Percentiles rank a stretch among this genome's conserved stretches.
phyloP scores from a whole-genome alignment of 2,888 invertebrate genomes.

The Frankliniella fusca region DNA sequence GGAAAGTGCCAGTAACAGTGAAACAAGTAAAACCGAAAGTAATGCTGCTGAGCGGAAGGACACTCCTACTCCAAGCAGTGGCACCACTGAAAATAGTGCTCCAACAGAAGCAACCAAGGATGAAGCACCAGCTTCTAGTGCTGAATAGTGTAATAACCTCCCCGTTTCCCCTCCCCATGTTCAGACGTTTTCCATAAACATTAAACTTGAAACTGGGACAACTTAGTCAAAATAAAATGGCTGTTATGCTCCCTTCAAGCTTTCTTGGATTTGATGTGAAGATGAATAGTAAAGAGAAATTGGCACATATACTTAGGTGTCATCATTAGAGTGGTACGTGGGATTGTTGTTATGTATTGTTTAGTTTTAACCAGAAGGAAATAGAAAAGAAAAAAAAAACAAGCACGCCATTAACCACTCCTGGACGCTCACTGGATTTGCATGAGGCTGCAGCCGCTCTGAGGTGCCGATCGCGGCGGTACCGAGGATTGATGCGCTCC shows the following conservation, averaged over 20 bases:
- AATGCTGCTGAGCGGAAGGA: background rate
- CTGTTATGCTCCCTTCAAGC: constrained; percentile 1
- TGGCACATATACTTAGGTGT: constrained; percentile 13
- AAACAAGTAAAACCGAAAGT: background rate
- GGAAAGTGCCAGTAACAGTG: background rate
- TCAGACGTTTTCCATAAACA: constrained; percentile 2
- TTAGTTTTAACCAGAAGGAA: constrained; percentile 8
- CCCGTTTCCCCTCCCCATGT: background rate
- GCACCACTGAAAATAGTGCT: background rate
- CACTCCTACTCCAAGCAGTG: background rate
- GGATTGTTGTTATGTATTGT: constrained; percentile 12
- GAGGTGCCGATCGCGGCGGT: background rate
- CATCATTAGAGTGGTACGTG: constrained; percentile 18
- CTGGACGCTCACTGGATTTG: background rate
- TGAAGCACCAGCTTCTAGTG: constrained; percentile 14
- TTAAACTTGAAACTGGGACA: background rate
- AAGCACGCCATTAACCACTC: constrained; percentile 11
- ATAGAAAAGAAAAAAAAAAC: background rate
- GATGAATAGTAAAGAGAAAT: background rate
- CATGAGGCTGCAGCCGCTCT: background rate
- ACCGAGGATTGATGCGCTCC: background rate
- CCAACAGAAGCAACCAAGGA: background rate
- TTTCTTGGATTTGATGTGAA: constrained; percentile 4
- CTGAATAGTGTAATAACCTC: constrained; percentile 3
- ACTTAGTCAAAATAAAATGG: constrained; percentile 16